These are phyloP conservation scores for Phylloscopus trochiloides DNA, from an alignment of 2,113 vertebrate species.

Conservation along the genomic window DNA sequence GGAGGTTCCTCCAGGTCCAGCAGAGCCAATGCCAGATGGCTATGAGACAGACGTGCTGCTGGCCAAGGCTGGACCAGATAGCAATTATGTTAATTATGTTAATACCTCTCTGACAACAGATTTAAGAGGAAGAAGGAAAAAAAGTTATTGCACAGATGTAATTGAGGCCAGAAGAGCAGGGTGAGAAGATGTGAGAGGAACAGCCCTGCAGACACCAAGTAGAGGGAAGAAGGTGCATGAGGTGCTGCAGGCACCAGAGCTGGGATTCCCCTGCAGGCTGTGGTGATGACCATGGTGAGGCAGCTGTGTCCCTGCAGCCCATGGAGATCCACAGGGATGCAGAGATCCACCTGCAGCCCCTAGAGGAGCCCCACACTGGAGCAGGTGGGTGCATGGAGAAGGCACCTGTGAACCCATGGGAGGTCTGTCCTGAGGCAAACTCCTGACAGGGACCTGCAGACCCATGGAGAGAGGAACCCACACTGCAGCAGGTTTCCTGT, in stretches of 20 bases:
- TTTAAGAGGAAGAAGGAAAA: background rate
- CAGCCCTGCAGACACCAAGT: background rate
- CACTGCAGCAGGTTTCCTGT: background rate
- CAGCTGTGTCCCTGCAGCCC: background rate
- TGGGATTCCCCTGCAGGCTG: accelerated
- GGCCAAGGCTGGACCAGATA: background rate
- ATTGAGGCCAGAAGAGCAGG: background rate
- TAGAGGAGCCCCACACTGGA: background rate
- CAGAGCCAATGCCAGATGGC: background rate
- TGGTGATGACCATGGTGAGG: background rate
- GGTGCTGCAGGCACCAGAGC: background rate
- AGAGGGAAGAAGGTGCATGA: background rate
- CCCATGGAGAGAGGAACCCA: background rate
- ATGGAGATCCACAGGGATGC: background rate
- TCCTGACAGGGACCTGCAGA: background rate
- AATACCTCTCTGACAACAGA: background rate
- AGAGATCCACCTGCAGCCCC: background rate
- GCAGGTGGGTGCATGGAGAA: too few species aligned
- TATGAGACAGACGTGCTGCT: accelerated
- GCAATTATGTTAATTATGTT: background rate
- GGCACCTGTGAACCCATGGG: background rate
- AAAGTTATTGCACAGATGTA: background rate
- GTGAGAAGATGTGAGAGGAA: background rate
- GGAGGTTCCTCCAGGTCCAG: background rate
- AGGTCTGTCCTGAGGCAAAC: background rate